Evolutionary conservation across 2,888 invertebrate genomes (phyloP).

Genomic region (Callinectes sapidus): DNA sequence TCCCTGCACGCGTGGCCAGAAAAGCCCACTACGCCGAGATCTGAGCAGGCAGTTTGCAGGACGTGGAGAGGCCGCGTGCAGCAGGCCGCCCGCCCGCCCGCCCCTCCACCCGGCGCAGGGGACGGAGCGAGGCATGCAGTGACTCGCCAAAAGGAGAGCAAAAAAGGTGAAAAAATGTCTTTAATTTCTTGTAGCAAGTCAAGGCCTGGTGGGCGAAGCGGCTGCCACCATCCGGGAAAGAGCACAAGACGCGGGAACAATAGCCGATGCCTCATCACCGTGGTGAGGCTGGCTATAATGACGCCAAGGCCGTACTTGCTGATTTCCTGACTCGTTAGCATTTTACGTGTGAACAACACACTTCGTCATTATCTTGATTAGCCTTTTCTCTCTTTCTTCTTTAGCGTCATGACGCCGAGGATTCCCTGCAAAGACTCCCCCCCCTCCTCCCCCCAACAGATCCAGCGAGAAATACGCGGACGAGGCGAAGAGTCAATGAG

Average conservation of each 20-base stretch:
- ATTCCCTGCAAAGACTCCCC: background rate
- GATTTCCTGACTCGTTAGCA: background rate
- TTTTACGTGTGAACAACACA: background rate
- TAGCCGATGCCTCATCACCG: background rate
- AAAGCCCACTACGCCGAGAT: background rate
- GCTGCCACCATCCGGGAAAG: background rate
- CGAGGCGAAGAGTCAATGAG: background rate
- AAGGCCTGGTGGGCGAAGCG: background rate
- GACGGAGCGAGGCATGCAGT: background rate
- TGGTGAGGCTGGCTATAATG: background rate
- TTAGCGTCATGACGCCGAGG: background rate
- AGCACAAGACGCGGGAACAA: background rate
- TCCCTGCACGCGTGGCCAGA: background rate
- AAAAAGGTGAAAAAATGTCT: background rate
- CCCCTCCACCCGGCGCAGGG: background rate
- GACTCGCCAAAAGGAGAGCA: background rate
- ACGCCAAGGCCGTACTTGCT: background rate
- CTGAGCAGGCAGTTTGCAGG: background rate
- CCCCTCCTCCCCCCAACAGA: background rate
- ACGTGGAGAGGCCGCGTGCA: background rate
- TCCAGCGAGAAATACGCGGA: background rate
- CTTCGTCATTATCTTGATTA: slow-evolving; percentile 7
- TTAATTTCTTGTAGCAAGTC: background rate
- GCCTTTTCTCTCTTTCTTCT: background rate
- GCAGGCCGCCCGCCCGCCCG: too few relatives aligned